A percentile compares a stretch with the other conserved stretches of the same genome.
These are phyloP conservation scores for Seison nebaliae DNA, from an alignment of 1,140 invertebrate genomes.

Conservation along the genomic window DNA sequence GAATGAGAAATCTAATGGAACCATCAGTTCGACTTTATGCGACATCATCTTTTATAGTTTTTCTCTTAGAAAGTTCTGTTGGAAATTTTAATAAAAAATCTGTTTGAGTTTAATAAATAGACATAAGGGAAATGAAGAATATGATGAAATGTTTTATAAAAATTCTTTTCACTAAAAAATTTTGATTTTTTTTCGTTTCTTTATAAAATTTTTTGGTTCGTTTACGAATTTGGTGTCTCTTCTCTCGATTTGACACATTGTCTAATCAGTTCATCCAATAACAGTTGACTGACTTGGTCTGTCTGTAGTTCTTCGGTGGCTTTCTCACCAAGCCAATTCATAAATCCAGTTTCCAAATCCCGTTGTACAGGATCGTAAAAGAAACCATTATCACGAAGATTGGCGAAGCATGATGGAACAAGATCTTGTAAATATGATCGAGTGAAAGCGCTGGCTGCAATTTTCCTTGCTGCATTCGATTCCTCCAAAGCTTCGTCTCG, in stretches of 20 bases:
- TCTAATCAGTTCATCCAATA: conserved; percentile 37
- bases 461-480: conserved; percentile 44
- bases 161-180: too few relatives aligned
- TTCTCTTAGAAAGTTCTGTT: too few relatives aligned
- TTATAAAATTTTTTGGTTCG: too few relatives aligned
- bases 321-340: conserved; percentile 59
- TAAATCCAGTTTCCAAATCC: conserved; percentile 43
- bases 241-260: conserved; percentile 20
- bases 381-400: conserved; percentile 45
- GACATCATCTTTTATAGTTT: too few relatives aligned
- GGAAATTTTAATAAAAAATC: too few relatives aligned
- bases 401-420: conserved; percentile 50
- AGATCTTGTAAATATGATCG: conserved; percentile 54
- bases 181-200: too few relatives aligned
- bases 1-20: too few relatives aligned
- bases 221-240: too few relatives aligned
- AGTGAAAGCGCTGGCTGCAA: conserved; percentile 48
- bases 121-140: too few relatives aligned
- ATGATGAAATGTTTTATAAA: too few relatives aligned
- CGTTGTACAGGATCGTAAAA: conserved; percentile 41
- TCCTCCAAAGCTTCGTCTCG: conserved; percentile 35
- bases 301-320: conserved; percentile 48
- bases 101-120: too few relatives aligned
- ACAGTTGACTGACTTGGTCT: conserved; percentile 44
- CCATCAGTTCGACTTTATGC: too few relatives aligned